Conservation (phyloP, 2,888 invertebrate genomes). For the Pachycephus smyrnensis region DNA sequence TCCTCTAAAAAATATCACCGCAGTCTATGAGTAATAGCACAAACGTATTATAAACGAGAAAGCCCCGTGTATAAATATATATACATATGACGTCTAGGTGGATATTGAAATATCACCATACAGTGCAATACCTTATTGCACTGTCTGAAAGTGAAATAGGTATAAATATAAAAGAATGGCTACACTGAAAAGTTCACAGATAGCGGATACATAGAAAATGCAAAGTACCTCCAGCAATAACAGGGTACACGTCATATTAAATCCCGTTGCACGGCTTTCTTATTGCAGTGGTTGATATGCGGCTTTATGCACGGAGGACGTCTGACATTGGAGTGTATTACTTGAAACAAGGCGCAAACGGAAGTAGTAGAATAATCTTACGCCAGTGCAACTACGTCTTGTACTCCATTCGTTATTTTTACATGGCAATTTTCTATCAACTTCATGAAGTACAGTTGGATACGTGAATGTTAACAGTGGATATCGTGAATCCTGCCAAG, state of each 20-base stretch:
- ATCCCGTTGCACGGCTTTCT: constrained; percentile 45
- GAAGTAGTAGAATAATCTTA: constrained; percentile 34
- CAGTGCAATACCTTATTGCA: constrained; percentile 21
- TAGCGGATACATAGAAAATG: not conserved
- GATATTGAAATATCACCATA: constrained; percentile 39
- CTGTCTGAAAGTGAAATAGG: constrained; percentile 21
- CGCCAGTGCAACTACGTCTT: constrained; percentile 5
- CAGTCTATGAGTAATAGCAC: not conserved
- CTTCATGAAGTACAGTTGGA: not conserved
- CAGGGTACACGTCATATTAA: constrained; percentile 53
- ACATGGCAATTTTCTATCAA: constrained; percentile 23
- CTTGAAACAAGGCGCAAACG: constrained; percentile 32
- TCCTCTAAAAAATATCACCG: not conserved
- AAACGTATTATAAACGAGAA: not conserved
- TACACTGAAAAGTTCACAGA: not conserved
- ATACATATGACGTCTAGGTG: constrained; percentile 6
- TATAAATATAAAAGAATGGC: not conserved
- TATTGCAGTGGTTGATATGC: constrained; percentile 45
- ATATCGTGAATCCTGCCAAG: not conserved
- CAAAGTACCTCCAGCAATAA: constrained; percentile 43
- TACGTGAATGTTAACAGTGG: not conserved
- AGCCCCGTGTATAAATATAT: not conserved
- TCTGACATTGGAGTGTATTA: constrained; percentile 44
- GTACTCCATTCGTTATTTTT: constrained; percentile 10
- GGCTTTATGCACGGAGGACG: constrained; percentile 41